Conservation (phyloP, 2,888 invertebrate genomes). For the Dasysyrphus tricinctus region DNA sequence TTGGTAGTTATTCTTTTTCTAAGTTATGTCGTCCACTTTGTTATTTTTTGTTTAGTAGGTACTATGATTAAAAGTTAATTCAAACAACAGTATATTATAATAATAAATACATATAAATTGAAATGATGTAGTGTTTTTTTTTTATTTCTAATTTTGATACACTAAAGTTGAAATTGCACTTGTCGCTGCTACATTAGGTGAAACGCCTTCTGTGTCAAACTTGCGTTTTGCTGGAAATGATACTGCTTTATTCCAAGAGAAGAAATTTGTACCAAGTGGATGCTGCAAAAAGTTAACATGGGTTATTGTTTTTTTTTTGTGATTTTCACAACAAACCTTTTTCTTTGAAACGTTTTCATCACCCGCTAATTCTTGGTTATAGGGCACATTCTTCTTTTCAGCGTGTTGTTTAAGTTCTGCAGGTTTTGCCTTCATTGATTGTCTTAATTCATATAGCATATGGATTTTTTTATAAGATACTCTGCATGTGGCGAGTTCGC, state of each 20-base stretch:
- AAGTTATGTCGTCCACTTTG: too few species aligned
- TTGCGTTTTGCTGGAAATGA: conserved; percentile 83
- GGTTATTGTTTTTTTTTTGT: not conserved
- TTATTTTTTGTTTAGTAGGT: too few species aligned
- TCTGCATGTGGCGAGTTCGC: conserved; percentile 35
- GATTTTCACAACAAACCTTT: conserved; percentile 48
- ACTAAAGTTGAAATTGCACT: conserved; percentile 74
- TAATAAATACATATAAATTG: too few species aligned
- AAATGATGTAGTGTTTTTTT: too few species aligned
- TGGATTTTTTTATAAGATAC: conserved; percentile 74
- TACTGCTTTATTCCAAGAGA: conserved; percentile 86
- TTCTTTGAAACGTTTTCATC: conserved; percentile 73
- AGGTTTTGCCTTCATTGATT: conserved; percentile 64
- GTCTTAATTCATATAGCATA: conserved; percentile 48
- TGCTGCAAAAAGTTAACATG: conserved; percentile 32
- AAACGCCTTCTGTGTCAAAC: conserved; percentile 78
- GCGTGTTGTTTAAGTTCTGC: conserved; percentile 43
- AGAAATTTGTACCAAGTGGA: conserved; percentile 82
- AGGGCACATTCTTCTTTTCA: not conserved
- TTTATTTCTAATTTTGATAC: too few species aligned
- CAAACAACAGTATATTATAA: too few species aligned
- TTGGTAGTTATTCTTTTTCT: too few species aligned
- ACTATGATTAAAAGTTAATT: too few species aligned
- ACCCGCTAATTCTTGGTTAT: conserved; percentile 53
- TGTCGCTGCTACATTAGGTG: conserved; percentile 33